A percentile compares a stretch with the other conserved stretches of the same genome.
phyloP scores from a whole-genome alignment of 2,797 vertebrate species.

The Rallus crepitans region DNA sequence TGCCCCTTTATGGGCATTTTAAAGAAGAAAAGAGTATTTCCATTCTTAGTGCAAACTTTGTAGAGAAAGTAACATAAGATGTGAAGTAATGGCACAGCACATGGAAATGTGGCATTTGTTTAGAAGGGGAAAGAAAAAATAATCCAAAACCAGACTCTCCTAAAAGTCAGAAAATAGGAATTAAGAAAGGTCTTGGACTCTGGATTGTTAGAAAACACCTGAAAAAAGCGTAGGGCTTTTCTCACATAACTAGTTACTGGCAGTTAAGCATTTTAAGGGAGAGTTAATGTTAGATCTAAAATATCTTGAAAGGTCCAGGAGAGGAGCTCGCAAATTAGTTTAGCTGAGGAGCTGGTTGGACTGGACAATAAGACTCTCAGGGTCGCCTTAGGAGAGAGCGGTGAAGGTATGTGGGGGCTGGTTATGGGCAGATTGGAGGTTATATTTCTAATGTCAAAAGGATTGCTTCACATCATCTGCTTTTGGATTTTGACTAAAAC shows the following conservation, averaged over 20 bases:
- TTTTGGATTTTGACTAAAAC: background rate
- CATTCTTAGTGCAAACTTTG: background rate
- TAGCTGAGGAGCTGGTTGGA: background rate
- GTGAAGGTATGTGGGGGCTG: background rate
- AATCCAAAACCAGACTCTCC: background rate
- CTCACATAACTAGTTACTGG: background rate
- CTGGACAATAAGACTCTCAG: background rate
- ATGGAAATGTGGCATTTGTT: background rate
- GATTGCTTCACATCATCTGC: background rate
- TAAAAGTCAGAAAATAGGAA: background rate
- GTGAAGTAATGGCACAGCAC: background rate
- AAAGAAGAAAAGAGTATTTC: background rate
- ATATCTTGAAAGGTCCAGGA: background rate
- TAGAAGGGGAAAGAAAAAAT: background rate
- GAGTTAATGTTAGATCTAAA: background rate
- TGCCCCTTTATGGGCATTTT: background rate
- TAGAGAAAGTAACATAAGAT: background rate
- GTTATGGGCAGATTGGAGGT: background rate
- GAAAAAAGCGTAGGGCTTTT: background rate
- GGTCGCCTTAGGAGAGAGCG: background rate
- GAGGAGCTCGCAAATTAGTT: background rate
- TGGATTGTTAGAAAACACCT: background rate
- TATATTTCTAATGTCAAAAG: background rate
- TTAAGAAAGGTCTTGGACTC: background rate
- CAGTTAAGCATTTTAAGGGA: background rate